These are phyloP conservation scores for Spheniscus mendiculus DNA, from an alignment of 2,113 vertebrate genomes.

Conservation along the genomic window DNA sequence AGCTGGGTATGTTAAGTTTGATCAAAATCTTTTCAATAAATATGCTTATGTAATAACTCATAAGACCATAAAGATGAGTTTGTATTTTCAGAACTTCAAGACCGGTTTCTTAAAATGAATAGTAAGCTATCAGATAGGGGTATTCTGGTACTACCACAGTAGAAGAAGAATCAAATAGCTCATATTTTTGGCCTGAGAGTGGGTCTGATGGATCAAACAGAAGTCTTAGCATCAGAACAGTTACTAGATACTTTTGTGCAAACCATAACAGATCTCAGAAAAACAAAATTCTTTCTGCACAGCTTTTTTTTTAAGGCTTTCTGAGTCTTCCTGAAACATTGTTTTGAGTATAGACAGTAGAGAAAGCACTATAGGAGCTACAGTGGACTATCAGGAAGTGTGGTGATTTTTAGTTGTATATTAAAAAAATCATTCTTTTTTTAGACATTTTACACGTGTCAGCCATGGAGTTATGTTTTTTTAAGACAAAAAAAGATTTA, in stretches of 20 bases:
- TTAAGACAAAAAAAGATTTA: not conserved
- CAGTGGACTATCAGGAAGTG: not conserved
- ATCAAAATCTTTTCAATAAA: not conserved
- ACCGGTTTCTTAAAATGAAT: not conserved
- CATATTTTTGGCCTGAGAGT: not conserved
- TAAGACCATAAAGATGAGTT: not conserved
- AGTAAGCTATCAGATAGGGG: not conserved
- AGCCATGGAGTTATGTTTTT: accelerated
- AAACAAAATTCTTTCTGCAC: not conserved
- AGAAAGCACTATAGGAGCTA: not conserved
- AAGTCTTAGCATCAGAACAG: not conserved
- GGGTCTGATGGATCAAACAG: not conserved
- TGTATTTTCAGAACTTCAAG: not conserved
- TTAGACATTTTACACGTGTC: accelerated
- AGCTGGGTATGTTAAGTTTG: not conserved
- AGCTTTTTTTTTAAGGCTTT: not conserved
- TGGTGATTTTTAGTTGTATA: not conserved
- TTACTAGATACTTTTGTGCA: not conserved
- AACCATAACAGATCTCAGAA: not conserved
- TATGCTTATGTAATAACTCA: accelerated
- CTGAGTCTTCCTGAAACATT: not conserved
- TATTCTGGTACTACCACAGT: not conserved
- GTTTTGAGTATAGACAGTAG: not conserved
- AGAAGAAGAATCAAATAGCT: not conserved
- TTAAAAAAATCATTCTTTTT: not conserved